These are phyloP conservation scores for Phortica okadai DNA, from an alignment of 2,888 invertebrate genomes.

Conservation along the genomic window DNA sequence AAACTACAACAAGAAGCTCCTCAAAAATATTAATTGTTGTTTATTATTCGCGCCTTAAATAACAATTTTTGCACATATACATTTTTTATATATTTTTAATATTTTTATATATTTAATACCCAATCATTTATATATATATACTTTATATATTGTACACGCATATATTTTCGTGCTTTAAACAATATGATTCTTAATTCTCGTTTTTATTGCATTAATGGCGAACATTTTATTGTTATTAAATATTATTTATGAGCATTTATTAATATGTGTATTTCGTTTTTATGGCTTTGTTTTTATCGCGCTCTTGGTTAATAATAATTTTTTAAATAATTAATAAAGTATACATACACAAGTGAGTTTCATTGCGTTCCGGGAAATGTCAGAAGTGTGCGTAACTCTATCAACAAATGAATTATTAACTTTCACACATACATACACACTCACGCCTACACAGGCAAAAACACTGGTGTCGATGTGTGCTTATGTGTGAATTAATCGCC, in stretches of 20 bases:
- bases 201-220: slow-evolving; percentile 18
- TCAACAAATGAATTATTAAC: slow-evolving; percentile 29
- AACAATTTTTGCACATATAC: not conserved
- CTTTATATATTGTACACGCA: not conserved
- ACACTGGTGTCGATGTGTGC: not conserved
- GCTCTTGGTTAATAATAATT: slow-evolving; percentile 7
- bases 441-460: not conserved
- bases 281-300: slow-evolving; percentile 12
- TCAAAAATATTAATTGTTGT: too few relatives aligned
- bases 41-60: too few relatives aligned
- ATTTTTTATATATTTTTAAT: not conserved
- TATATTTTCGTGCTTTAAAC: not conserved
- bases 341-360: not conserved
- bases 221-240: slow-evolving; percentile 19
- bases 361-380: not conserved
- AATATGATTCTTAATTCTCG: not conserved
- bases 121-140: not conserved
- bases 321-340: slow-evolving; percentile 24
- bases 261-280: slow-evolving; percentile 18
- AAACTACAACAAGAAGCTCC: too few relatives aligned
- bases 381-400: slow-evolving; percentile 17
- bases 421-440: not conserved
- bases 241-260: slow-evolving; percentile 29
- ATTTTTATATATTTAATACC: not conserved
- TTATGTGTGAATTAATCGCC: slow-evolving; percentile 22